These are phyloP conservation scores for Etheostoma perlongum DNA, from an alignment of 2,797 vertebrate genomes.

Conservation along the genomic window DNA sequence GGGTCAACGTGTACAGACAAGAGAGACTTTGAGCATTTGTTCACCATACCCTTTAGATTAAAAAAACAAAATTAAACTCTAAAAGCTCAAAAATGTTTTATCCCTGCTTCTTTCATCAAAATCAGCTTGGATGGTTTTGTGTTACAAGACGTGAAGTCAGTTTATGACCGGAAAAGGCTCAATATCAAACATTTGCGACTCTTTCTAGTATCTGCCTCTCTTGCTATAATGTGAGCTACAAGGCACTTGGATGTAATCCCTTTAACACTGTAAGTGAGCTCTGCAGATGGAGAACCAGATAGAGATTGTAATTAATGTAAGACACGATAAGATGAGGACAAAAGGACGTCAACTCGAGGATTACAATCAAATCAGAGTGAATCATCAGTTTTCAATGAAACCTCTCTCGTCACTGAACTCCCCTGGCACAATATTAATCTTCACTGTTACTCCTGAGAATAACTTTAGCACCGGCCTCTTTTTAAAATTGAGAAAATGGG, in stretches of 20 bases:
- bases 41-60: background rate
- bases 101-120: background rate
- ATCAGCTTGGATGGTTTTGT: background rate
- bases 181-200: constrained; percentile 10
- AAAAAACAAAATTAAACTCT: background rate
- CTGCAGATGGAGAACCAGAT: constrained; percentile 55
- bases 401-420: constrained; percentile 30
- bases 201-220: constrained; percentile 1
- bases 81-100: background rate
- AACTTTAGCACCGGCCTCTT: background rate
- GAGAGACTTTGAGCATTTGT: too few relatives aligned
- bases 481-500: constrained; percentile 10
- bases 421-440: constrained; percentile 22
- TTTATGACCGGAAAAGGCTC: background rate
- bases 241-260: constrained; percentile 57
- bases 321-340: constrained; percentile 43
- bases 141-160: background rate
- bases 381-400: constrained; percentile 34
- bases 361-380: constrained; percentile 49
- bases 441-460: constrained; percentile 7
- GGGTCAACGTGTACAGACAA: constrained; percentile 13
- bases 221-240: constrained; percentile 28
- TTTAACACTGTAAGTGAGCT: constrained; percentile 55
- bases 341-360: constrained; percentile 33
- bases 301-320: constrained; percentile 59